Evolutionary conservation across 1,140 invertebrate species (phyloP).

Genomic region (Drosophila prosaltans): DNA sequence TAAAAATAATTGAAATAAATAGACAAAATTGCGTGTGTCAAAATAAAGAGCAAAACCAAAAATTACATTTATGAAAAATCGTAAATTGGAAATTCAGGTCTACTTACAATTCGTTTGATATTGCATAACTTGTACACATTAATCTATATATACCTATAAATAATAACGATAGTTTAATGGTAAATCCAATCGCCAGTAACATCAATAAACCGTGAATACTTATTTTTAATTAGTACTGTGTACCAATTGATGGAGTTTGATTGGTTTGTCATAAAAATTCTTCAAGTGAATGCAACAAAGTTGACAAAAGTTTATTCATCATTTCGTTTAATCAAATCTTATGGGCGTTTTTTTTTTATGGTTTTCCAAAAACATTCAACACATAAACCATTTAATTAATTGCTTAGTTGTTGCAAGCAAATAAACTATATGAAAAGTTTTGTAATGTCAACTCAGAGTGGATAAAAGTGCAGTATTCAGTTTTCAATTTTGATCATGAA

Average conservation of each 20-base stretch:
- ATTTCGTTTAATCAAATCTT: conserved; percentile 14
- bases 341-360: background rate
- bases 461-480: conserved; percentile 36
- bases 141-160: conserved; percentile 10
- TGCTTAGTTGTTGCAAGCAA: conserved; percentile 3
- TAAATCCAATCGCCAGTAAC: background rate
- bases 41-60: background rate
- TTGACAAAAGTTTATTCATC: background rate
- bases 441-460: no score
- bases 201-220: background rate
- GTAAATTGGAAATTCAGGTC: conserved; percentile 1
- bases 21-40: conserved; percentile 23
- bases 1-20: conserved; percentile 15
- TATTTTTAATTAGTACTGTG: conserved; percentile 9
- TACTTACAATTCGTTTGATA: conserved; percentile 4
- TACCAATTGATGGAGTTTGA: background rate
- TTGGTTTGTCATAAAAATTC: background rate
- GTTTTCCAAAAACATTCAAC: background rate
- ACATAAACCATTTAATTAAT: conserved; percentile 21
- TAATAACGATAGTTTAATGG: background rate
- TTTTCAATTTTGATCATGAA: conserved; percentile 50
- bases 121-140: conserved; percentile 17
- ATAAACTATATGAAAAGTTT: background rate
- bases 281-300: background rate
- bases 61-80: conserved; percentile 17